These are phyloP conservation scores for Trichechus manatus DNA, from an alignment of 2,113 vertebrate species.

Conservation along the genomic window DNA sequence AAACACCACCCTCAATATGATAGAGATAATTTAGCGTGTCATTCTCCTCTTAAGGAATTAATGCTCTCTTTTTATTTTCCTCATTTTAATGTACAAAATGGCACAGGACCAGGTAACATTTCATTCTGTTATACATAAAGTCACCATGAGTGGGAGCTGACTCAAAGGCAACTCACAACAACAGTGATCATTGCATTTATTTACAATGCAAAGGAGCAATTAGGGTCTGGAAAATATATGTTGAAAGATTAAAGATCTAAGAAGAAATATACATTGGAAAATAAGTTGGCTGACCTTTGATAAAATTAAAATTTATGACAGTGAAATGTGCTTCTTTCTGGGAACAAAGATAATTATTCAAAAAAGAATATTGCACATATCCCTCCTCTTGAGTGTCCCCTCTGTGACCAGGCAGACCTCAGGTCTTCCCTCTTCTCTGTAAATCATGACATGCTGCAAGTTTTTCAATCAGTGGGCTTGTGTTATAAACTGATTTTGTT, in stretches of 20 bases:
- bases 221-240: not conserved
- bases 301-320: not conserved
- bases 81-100: not conserved
- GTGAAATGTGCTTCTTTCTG: not conserved
- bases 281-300: not conserved
- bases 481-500: slow-evolving; percentile 1
- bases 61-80: not conserved
- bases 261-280: not conserved
- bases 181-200: not conserved
- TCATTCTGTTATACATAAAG: not conserved
- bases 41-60: slow-evolving; percentile 28
- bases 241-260: not conserved
- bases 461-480: not conserved
- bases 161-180: not conserved
- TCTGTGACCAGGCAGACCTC: not conserved
- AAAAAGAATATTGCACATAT: not conserved
- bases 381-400: not conserved
- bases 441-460: not conserved
- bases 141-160: not conserved
- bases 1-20: not conserved
- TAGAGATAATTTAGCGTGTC: not conserved
- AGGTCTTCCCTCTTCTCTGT: not conserved
- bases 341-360: slow-evolving; percentile 6
- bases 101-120: not conserved
- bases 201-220: not conserved